A percentile compares a stretch with the other conserved stretches of the same genome.
Conservation (phyloP, 2,888 invertebrate genomes). For the Apantesis nais region DNA sequence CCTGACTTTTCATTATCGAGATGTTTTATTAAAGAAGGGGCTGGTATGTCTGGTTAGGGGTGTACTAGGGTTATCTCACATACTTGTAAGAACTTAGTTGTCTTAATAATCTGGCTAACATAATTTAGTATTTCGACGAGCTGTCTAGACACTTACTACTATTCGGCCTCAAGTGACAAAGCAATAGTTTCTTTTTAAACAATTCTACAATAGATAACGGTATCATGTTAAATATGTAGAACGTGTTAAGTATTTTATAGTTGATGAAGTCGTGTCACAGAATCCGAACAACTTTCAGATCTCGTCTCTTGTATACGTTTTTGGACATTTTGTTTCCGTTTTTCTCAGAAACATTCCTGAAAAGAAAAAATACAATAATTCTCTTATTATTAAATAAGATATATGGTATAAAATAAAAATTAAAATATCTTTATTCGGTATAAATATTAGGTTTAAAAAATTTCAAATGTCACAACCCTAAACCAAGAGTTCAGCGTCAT, state of each 20-base stretch:
- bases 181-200: neutral
- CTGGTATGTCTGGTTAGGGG: constrained; percentile 66
- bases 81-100: neutral
- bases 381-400: too few relatives aligned
- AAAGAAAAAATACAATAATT: too few relatives aligned
- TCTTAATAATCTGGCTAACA: neutral
- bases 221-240: neutral
- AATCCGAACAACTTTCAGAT: neutral
- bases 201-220: neutral
- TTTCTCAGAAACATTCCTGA: too few relatives aligned
- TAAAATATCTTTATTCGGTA: too few relatives aligned
- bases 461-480: constrained; percentile 46
- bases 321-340: too few relatives aligned
- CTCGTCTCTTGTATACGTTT: neutral
- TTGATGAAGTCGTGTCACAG: neutral
- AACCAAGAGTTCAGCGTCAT: constrained; percentile 51
- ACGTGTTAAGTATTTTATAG: neutral
- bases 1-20: constrained; percentile 86
- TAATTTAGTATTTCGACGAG: too few relatives aligned
- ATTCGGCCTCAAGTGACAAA: neutral
- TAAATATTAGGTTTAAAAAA: neutral
- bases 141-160: neutral
- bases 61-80: constrained; percentile 70
- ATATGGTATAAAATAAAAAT: too few relatives aligned
- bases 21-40: constrained; percentile 85